phyloP scores from a whole-genome alignment of 2,797 vertebrate species.

The Lutjanus campechanus region DNA sequence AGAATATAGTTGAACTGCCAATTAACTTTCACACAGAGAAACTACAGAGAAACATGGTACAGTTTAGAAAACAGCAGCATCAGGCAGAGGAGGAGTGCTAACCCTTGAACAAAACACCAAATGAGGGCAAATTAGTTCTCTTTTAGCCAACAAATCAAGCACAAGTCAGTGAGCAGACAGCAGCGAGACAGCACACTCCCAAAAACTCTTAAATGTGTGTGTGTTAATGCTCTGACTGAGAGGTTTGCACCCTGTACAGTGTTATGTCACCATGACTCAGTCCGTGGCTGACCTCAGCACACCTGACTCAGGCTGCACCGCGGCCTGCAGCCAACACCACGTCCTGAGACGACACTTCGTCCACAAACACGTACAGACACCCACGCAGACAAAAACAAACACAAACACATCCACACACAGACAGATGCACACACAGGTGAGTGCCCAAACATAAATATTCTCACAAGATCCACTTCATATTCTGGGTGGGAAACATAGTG shows the following conservation, averaged over 20 bases:
- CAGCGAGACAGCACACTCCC: conserved; percentile 8
- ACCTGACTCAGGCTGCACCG: conserved; percentile 35
- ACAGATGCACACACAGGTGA: neutral
- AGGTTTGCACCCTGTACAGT: conserved; percentile 12
- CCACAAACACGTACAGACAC: conserved; percentile 9
- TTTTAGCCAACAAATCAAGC: conserved; percentile 26
- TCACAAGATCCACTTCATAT: neutral
- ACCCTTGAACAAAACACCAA: conserved; percentile 7
- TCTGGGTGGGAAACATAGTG: neutral
- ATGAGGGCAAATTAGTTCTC: conserved; percentile 16
- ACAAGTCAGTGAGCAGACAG: conserved; percentile 26
- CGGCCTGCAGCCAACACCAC: conserved; percentile 27
- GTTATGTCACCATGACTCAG: conserved; percentile 44
- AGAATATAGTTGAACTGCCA: neutral
- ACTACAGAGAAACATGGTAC: neutral
- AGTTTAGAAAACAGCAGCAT: neutral
- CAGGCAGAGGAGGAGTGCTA: neutral
- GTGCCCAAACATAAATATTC: neutral
- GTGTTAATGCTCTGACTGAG: neutral
- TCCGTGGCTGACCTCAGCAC: conserved; percentile 37
- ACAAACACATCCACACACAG: neutral
- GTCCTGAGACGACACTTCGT: conserved; percentile 6
- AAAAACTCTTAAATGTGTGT: neutral
- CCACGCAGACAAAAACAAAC: neutral
- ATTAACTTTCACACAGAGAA: neutral